These are phyloP conservation scores for Prolemur simus DNA, from an alignment of 2,113 vertebrate genomes.

Conservation along the genomic window DNA sequence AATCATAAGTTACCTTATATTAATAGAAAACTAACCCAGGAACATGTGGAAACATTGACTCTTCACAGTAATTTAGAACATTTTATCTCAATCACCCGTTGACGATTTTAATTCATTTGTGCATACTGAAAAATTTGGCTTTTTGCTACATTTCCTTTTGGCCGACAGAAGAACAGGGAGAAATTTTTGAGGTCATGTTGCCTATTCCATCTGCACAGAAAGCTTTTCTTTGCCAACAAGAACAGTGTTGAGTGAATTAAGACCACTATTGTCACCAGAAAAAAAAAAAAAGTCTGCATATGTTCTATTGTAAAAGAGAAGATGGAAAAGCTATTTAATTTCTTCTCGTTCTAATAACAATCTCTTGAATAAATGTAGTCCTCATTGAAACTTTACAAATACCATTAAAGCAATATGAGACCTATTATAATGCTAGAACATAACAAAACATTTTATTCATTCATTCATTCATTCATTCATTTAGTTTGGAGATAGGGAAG, in stretches of 20 bases:
- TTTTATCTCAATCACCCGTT: not conserved
- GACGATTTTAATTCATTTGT: not conserved
- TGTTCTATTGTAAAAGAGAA: not conserved
- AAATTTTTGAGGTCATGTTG: not conserved
- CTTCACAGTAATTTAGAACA: not conserved
- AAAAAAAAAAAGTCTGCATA: not conserved
- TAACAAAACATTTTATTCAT: not conserved
- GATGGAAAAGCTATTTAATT: not conserved
- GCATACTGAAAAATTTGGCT: not conserved
- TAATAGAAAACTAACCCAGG: not conserved
- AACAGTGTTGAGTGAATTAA: conserved; percentile 20
- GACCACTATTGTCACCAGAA: not conserved
- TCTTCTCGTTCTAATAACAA: not conserved
- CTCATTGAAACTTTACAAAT: not conserved
- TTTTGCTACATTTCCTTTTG: not conserved
- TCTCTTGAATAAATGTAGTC: not conserved
- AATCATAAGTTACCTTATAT: not conserved
- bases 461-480: not conserved
- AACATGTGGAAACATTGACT: not conserved
- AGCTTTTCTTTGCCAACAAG: not conserved
- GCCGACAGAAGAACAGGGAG: not conserved
- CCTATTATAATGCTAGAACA: not conserved
- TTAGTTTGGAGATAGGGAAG: not conserved
- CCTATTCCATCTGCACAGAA: not conserved
- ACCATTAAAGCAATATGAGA: not conserved